Conservation (phyloP, 2,888 invertebrate species). For the Apodemia mormo region DNA sequence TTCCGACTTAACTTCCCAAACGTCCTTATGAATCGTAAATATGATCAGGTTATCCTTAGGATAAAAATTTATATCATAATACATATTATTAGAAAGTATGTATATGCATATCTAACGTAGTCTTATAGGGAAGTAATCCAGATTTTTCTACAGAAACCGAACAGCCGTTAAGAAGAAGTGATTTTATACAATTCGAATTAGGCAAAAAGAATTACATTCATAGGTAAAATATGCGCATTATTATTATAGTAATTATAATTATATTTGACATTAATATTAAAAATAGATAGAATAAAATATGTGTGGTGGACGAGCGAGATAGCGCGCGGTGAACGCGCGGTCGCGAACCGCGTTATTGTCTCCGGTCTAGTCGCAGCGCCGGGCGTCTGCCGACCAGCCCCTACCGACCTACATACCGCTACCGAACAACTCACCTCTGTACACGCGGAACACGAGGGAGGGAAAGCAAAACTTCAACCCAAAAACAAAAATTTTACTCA, state of each 20-base stretch:
- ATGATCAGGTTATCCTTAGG: slow-evolving; percentile 80
- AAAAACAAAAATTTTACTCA: slow-evolving; percentile 23
- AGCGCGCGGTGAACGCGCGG: slow-evolving; percentile 58
- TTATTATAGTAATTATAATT: slow-evolving; percentile 79
- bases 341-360: slow-evolving; percentile 60
- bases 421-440: slow-evolving; percentile 44
- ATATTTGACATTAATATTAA: slow-evolving; percentile 82
- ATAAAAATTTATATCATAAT: slow-evolving; percentile 79
- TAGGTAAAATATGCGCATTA: slow-evolving; percentile 79
- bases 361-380: slow-evolving; percentile 43
- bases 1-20: slow-evolving; percentile 73
- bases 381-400: slow-evolving; percentile 34
- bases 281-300: slow-evolving; percentile 81
- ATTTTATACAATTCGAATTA: slow-evolving; percentile 81
- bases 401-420: slow-evolving; percentile 38
- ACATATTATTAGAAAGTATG: slow-evolving; percentile 79
- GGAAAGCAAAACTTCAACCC: slow-evolving; percentile 40
- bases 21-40: slow-evolving; percentile 74
- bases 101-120: slow-evolving; percentile 79
- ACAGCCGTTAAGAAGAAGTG: slow-evolving; percentile 73
- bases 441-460: slow-evolving; percentile 44
- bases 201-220: slow-evolving; percentile 80
- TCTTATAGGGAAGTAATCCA: slow-evolving; percentile 79
- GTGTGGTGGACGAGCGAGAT: slow-evolving; percentile 77
- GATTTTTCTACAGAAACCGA: slow-evolving; percentile 74